Conservation (phyloP, 2,888 invertebrate genomes). For the Muscina levida region DNA sequence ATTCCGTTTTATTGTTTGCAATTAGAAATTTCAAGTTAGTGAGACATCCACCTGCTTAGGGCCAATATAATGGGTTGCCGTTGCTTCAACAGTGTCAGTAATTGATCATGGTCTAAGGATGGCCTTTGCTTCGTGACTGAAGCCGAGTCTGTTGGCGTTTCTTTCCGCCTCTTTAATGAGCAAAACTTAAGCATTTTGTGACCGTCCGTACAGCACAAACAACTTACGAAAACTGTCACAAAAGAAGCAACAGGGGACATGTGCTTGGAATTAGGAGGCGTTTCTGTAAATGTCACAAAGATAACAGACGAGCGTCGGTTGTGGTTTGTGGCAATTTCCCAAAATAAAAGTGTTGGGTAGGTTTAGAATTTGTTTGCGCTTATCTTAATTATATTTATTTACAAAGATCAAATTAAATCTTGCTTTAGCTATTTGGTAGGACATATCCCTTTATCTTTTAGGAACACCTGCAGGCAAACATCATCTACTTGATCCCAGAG, state of each 20-base stretch:
- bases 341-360: too few relatives aligned
- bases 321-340: too few relatives aligned
- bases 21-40: background rate
- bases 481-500: constrained; percentile 77
- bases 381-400: background rate
- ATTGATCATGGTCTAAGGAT: constrained; percentile 45
- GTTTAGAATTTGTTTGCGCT: too few relatives aligned
- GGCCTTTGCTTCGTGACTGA: background rate
- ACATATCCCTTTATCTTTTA: constrained; percentile 73
- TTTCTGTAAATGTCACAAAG: constrained; percentile 29
- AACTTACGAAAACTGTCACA: constrained; percentile 43
- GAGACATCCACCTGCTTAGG: constrained; percentile 43
- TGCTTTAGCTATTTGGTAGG: constrained; percentile 64
- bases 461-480: constrained; percentile 74
- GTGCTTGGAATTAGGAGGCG: constrained; percentile 56
- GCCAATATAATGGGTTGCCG: constrained; percentile 56
- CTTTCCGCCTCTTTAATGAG: constrained; percentile 67
- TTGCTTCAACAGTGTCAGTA: constrained; percentile 56
- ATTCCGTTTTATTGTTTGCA: background rate
- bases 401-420: too few relatives aligned
- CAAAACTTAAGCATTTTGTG: constrained; percentile 76
- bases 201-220: constrained; percentile 35
- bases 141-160: constrained; percentile 20
- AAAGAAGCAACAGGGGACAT: constrained; percentile 3
- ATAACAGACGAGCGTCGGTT: background rate